Evolutionary conservation across 2,797 vertebrate genomes (phyloP), one percentile per base, ranked within the genome.

Genomic region (Leucoraja ocellata): DNA sequence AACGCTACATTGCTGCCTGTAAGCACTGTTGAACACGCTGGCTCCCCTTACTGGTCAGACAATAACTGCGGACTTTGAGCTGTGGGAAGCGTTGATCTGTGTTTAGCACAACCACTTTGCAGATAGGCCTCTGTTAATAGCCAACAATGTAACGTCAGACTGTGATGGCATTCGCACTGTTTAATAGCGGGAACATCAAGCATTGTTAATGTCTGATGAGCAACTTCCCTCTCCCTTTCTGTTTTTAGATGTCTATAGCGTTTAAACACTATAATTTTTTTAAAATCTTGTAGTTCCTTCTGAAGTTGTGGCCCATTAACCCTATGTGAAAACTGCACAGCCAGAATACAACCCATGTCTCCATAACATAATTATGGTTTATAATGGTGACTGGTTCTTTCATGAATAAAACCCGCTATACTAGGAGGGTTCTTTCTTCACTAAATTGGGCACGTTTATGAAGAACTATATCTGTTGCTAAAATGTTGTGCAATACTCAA

Each of bases 41-140:
- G 61, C 61, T 88, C 63, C 61, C 84, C 84, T 65, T 65, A 88
- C 84, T 88, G 61, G 84, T 28, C 84, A 36, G 84, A 36, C 63
- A 65, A 65, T 65, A 65, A 32, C 63, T 78, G 28, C 65, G n/a
- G 83, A 8, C 61, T 14, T 88, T 65, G 84, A 65, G 14, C 28
- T 21, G 63, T 0, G 61, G 28, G 80, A n/a, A 54, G 61, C 13
- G 4, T 10, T 16, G 16, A 63, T 32, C 13, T 83, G 23, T 28
- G 28, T 83, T 25, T 23, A 13, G 80, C 28, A 4, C 0, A 16
- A n/a, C 18, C 32, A 5, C 28, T 65, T 36, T 65, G 28, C 28
- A 7, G 61, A 65, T 65, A 63, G 61, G 61, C 61, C 61, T 65
- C 61, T 65, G 84, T 13, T 16, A 86, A 86, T n/a, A 63, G 83